Conservation (phyloP, 2,113 vertebrate genomes). For the Gorsachius goisagi region DNA sequence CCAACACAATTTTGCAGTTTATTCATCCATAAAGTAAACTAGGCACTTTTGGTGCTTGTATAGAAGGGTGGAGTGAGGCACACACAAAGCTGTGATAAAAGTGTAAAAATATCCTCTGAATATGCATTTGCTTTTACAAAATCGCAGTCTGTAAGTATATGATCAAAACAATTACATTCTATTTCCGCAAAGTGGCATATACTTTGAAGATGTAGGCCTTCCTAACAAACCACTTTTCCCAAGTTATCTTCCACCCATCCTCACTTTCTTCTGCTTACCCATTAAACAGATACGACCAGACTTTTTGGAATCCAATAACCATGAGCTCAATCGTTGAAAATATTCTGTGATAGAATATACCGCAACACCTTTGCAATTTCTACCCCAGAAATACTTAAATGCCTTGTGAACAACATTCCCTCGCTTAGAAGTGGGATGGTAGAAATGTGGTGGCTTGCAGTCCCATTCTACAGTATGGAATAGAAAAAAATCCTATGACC, state of each 20-base stretch:
- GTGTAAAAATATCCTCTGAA: background rate
- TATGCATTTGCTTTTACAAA: constrained; percentile 10
- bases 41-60: constrained; percentile 3
- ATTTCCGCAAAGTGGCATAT: background rate
- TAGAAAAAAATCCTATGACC: background rate
- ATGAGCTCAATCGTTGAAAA: background rate
- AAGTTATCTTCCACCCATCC: background rate
- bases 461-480: background rate
- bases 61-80: background rate
- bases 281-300: background rate
- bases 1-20: constrained; percentile 24
- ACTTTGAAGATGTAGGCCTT: background rate
- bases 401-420: background rate
- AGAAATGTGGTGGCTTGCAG: background rate
- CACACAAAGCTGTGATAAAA: background rate
- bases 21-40: constrained; percentile 30
- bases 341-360: background rate
- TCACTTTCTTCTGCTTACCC: background rate
- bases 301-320: background rate
- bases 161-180: background rate
- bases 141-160: background rate
- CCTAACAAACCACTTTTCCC: background rate
- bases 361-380: background rate
- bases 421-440: background rate
- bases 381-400: background rate